Evolutionary conservation across 2,113 vertebrate species (phyloP).

Genomic region (Xiphophorus maculatus): DNA sequence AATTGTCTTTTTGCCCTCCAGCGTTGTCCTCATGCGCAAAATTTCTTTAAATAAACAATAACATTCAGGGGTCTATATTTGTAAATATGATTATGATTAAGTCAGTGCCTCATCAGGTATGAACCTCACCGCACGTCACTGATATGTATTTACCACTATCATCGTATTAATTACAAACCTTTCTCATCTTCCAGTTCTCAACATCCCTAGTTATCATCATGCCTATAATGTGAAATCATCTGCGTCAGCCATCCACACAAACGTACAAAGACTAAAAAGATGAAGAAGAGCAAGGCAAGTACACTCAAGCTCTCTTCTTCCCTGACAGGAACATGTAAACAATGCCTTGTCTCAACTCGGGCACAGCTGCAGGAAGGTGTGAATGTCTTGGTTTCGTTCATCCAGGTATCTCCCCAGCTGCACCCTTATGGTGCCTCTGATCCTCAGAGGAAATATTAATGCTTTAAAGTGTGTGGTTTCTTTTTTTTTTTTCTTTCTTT

Average conservation of each 20-base stretch:
- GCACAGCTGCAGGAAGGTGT: conserved; percentile 58
- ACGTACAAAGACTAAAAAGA: conserved; percentile 49
- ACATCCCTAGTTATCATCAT: neutral
- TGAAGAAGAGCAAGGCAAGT: conserved; percentile 53
- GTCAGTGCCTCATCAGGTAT: no score
- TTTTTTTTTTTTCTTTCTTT: conserved; percentile 33
- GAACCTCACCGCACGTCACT: no score
- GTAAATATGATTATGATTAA: no score
- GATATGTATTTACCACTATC: no score
- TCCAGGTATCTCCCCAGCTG: conserved; percentile 72
- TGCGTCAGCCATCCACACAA: conserved; percentile 37
- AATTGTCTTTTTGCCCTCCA: no score
- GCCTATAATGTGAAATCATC: conserved; percentile 58
- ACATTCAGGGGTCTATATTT: no score
- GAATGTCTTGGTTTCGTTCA: conserved; percentile 33
- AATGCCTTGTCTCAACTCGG: conserved; percentile 15
- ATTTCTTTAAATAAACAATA: no score
- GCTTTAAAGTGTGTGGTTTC: conserved; percentile 66
- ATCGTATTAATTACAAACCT: neutral
- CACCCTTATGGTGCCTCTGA: conserved; percentile 57
- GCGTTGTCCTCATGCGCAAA: no score
- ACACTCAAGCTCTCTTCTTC: conserved; percentile 71
- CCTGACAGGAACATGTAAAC: conserved; percentile 60
- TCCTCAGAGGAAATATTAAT: conserved; percentile 66
- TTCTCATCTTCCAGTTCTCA: conserved; percentile 13